Base-by-base conservation (phyloP, 2,797 vertebrate genomes). In the Eulemur albifrons region DNA sequence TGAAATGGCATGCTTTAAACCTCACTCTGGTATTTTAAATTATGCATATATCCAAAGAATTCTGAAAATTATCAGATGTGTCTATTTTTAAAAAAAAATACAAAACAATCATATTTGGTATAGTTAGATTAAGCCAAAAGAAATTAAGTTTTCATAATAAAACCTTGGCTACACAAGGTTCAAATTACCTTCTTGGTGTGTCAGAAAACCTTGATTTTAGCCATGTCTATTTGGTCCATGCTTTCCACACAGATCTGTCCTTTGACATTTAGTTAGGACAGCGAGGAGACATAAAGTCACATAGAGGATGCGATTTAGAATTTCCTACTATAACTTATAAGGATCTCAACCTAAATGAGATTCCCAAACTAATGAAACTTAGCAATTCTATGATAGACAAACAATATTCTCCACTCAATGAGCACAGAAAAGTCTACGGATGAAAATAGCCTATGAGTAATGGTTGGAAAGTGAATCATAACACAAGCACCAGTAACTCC, bases 311-410 rank as follows among this genome's bases (percentile, higher is more conserved):
- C 2, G 84, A 25, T 57, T 81, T 45, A 87, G 32, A 87, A 77
- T 17, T 72, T 77, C 32, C 35, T 92, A 54, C 13, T 59, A 21
- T 67, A 85, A 81, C 20, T 61, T 88, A 59, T 45, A 80, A 90
- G 17, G n/a, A 73, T 83, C 30, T 93, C 93, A 73, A 50, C 32
- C 40, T 90, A 95, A 93, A 91, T 76, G 59, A 88, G 21, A 77
- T 59, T 81, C 18, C 82, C 73, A 96, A 93, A 91, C 43, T 69
- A 85, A 92, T 65, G 70, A 90, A 96, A 94, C 3, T 84, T 84
- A 87, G 15, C n/a, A 88, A 77, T 93, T 87, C 23, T 61, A 2
- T 54, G 52, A 48, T 7, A 80, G 27, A 3, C 45, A 95, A 94
- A 82, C 72, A 80, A 76, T 72, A 63, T 40, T 90, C 50, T 82